Evolutionary conservation across 2,113 vertebrate genomes (phyloP).

Genomic region (Camelus bactrianus): DNA sequence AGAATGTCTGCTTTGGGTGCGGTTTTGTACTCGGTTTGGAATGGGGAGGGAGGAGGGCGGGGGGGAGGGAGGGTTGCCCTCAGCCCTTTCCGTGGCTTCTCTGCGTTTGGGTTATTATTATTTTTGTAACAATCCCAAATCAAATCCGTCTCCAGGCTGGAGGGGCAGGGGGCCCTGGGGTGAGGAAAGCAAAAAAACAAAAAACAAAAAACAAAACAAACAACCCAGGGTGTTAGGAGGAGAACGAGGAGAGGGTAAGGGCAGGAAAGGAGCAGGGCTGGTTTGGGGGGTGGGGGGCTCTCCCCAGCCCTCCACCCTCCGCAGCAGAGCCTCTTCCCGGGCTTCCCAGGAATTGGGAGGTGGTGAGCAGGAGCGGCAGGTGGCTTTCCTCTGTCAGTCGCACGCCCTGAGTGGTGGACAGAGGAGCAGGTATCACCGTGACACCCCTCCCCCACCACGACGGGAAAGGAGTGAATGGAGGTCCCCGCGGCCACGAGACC

Average conservation of each 20-base stretch:
- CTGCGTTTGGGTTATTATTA: constrained; percentile 84
- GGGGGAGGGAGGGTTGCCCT: constrained; percentile 74
- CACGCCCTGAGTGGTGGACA: neutral
- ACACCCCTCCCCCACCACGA: neutral
- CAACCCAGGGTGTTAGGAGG: neutral
- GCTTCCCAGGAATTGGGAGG: neutral
- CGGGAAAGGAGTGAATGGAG: neutral
- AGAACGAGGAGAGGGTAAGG: neutral
- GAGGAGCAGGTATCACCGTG: neutral
- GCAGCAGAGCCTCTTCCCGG: neutral
- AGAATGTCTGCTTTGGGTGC: constrained; percentile 85
- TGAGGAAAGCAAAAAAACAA: constrained; percentile 1
- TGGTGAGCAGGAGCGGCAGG: neutral
- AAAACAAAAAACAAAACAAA: neutral
- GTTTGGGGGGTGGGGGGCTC: neutral
- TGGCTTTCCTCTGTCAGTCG: neutral
- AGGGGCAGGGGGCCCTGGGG: constrained; percentile 63
- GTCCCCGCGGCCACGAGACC: neutral
- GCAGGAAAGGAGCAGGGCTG: neutral
- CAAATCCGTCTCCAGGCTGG: constrained; percentile 79
- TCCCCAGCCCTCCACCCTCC: neutral
- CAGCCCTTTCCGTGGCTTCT: constrained; percentile 83
- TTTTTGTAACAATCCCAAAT: constrained; percentile 84
- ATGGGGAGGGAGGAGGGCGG: constrained; percentile 77
- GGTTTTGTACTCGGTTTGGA: constrained; percentile 84